Conservation (phyloP, 2,113 vertebrate genomes). For the Deroptyus accipitrinus region DNA sequence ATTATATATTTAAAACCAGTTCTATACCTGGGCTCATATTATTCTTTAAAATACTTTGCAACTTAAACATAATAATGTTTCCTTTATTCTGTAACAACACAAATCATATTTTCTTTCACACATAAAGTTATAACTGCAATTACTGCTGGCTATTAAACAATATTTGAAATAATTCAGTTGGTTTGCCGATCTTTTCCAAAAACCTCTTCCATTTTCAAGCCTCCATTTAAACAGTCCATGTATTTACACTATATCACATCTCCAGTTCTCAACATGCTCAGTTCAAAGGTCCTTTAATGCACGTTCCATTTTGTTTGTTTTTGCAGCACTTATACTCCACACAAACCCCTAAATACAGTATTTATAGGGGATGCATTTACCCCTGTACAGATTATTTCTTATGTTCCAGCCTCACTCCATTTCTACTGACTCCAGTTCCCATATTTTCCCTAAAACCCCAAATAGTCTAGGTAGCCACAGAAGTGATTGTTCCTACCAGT, state of each 20-base stretch:
- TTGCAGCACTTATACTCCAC: rapidly evolving
- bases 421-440: conserved; percentile 83
- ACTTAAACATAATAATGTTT: not conserved
- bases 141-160: not conserved
- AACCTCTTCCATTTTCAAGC: not conserved
- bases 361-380: not conserved
- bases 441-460: conserved; percentile 82
- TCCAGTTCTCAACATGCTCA: not conserved
- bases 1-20: not conserved
- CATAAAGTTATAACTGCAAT: not conserved
- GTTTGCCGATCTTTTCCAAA: not conserved
- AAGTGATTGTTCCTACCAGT: conserved; percentile 88
- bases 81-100: not conserved
- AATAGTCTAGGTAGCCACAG: conserved; percentile 91
- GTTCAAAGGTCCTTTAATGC: not conserved
- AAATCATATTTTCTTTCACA: not conserved
- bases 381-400: conserved; percentile 6
- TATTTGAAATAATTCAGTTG: not conserved
- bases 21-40: not conserved
- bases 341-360: not conserved
- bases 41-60: not conserved
- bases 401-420: conserved; percentile 71
- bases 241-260: not conserved
- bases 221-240: not conserved
- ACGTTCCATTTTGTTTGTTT: not conserved